Conservation (phyloP, 2,888 invertebrate genomes). For the Tachina fera region DNA sequence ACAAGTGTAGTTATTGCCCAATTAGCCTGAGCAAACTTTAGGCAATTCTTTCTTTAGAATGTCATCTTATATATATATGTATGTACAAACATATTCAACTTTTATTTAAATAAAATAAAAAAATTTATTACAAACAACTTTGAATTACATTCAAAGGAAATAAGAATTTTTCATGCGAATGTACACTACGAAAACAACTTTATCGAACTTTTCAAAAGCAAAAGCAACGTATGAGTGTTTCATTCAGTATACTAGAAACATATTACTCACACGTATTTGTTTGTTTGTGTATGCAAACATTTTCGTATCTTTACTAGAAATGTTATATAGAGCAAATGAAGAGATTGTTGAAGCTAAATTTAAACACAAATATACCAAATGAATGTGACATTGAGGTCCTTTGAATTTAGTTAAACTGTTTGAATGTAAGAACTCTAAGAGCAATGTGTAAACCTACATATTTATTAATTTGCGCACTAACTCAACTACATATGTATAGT, state of each 20-base stretch:
- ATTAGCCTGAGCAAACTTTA: not conserved
- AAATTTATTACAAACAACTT: not conserved
- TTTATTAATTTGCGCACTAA: not conserved
- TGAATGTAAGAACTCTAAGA: constrained; percentile 2
- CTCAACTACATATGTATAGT: not conserved
- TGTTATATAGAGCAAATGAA: not conserved
- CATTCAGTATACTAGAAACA: not conserved
- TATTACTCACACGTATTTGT: not conserved
- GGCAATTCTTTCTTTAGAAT: not conserved
- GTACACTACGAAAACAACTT: not conserved
- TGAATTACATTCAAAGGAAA: not conserved
- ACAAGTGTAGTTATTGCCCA: not conserved
- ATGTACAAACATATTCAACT: not conserved
- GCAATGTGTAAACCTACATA: constrained; percentile 4
- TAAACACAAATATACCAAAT: constrained; percentile 44
- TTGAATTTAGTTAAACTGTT: constrained; percentile 32
- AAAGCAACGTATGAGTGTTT: not conserved
- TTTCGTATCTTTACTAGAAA: not conserved
- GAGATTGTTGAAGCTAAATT: not conserved
- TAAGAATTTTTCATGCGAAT: not conserved
- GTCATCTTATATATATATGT: not conserved
- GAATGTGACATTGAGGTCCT: constrained; percentile 37
- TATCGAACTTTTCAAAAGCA: not conserved
- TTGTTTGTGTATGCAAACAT: not conserved
- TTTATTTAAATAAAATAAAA: not conserved